Conservation (phyloP, 2,888 invertebrate species). For the Rhamnusium bicolor region DNA sequence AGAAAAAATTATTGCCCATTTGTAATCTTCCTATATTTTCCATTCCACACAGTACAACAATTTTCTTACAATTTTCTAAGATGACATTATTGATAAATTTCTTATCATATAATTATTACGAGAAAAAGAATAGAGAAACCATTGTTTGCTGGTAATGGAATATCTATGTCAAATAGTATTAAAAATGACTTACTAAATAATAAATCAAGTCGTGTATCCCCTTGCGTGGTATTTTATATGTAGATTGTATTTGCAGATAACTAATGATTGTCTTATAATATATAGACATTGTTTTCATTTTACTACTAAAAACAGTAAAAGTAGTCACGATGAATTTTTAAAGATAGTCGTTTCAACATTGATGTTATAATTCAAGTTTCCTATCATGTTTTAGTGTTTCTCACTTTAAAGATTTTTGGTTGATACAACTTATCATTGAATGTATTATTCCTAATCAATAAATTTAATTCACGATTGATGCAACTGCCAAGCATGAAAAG, state of each 20-base stretch:
- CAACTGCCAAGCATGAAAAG: too few species aligned
- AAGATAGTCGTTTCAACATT: conserved; percentile 47
- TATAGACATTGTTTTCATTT: conserved; percentile 47
- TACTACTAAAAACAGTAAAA: conserved; percentile 44
- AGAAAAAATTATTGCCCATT: too few species aligned
- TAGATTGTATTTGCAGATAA: conserved; percentile 66
- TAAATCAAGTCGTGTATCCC: conserved; percentile 63
- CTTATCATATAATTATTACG: background rate
- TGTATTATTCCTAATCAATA: too few species aligned
- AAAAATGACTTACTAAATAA: conserved; percentile 70
- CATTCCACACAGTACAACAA: too few species aligned
- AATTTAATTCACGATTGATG: too few species aligned
- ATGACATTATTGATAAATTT: too few species aligned
- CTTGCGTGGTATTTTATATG: conserved; percentile 60
- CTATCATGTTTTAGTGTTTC: background rate
- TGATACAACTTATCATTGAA: too few species aligned
- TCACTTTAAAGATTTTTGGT: background rate
- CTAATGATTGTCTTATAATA: conserved; percentile 67
- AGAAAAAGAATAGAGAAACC: conserved; percentile 16
- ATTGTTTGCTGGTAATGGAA: conserved; percentile 30
- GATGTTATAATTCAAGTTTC: background rate
- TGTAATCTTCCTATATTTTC: too few species aligned
- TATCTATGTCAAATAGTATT: conserved; percentile 60
- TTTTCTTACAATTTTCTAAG: too few species aligned
- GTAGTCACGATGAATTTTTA: conserved; percentile 57